Conservation (phyloP, 2,113 vertebrate species). For the Ardeotis arabs region DNA sequence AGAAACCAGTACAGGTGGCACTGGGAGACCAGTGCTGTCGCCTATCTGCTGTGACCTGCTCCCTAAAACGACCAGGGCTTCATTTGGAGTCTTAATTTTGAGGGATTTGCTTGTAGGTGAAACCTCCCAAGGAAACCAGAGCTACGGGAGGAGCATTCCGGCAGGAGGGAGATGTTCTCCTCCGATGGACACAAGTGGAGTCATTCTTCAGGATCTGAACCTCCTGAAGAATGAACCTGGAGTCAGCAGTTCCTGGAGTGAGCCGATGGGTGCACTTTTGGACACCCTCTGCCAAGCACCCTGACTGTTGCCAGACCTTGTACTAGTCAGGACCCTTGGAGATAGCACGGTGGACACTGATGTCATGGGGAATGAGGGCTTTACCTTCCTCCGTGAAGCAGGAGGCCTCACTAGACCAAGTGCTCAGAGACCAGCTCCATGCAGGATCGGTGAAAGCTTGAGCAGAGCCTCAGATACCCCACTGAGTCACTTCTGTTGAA, state of each 20-base stretch:
- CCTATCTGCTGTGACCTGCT: rapidly evolving
- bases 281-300: rapidly evolving
- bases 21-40: not conserved
- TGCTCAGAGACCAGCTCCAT: not conserved
- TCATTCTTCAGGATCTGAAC: not conserved
- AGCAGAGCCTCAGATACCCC: not conserved
- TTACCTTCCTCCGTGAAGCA: not conserved
- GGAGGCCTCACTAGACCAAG: not conserved
- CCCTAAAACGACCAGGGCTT: not conserved
- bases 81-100: not conserved
- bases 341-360: not conserved
- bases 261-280: not conserved
- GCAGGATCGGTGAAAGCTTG: not conserved
- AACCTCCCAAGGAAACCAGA: not conserved
- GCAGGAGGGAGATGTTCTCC: not conserved
- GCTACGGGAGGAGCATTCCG: rapidly evolving
- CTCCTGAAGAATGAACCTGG: not conserved
- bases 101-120: not conserved
- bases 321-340: not conserved
- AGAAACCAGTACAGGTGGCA: not conserved
- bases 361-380: not conserved
- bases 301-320: not conserved
- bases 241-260: not conserved
- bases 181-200: rapidly evolving
- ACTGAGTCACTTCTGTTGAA: not conserved